phyloP scores from a whole-genome alignment of 2,888 invertebrate species.

The Nesidiocoris tenuis region DNA sequence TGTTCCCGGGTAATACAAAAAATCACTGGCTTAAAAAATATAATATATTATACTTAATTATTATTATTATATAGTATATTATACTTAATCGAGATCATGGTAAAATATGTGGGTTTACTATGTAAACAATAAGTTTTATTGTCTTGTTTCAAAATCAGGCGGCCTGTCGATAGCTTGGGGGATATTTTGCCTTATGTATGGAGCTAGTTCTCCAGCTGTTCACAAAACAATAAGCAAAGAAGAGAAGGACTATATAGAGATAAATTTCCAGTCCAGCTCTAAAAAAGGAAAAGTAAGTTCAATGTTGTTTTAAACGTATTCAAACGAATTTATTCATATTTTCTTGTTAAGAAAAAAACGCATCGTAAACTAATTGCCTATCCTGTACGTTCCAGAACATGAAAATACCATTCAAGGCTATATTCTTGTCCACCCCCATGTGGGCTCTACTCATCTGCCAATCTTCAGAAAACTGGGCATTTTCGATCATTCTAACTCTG shows the following conservation, averaged over 20 bases:
- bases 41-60: no score
- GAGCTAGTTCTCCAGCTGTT: conserved; percentile 65
- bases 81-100: no score
- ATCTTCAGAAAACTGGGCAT: conserved; percentile 23
- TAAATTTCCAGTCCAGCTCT: conserved; percentile 43
- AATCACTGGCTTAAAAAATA: no score
- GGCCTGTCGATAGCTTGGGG: conserved; percentile 72
- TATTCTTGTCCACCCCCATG: conserved; percentile 10
- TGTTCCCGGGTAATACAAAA: no score
- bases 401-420: conserved; percentile 10
- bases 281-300: conserved; percentile 43
- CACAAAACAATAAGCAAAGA: conserved; percentile 61
- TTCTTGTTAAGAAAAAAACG: no score
- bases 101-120: no score
- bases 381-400: conserved; percentile 16
- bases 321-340: no score
- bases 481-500: conserved; percentile 11
- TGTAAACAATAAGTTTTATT: no score
- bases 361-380: no score
- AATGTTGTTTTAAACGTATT: background rate
- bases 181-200: conserved; percentile 62
- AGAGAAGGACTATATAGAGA: conserved; percentile 67
- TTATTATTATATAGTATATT: no score
- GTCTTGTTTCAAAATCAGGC: no score
- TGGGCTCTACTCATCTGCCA: conserved; percentile 14